Conservation (phyloP, 2,113 vertebrate genomes). For the Mandrillus leucophaeus region DNA sequence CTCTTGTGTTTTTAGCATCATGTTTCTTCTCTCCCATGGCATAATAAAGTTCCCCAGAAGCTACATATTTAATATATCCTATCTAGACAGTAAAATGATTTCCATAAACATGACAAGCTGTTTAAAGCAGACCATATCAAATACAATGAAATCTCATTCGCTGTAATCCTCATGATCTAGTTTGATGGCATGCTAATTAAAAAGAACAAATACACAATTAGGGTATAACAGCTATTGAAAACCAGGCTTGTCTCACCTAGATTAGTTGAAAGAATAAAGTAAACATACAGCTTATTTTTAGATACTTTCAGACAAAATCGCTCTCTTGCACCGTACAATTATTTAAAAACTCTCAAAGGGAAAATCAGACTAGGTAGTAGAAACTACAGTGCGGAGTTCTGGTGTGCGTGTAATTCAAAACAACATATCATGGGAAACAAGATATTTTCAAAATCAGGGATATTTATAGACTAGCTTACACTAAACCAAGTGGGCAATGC, state of each 20-base stretch:
- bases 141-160: conserved; percentile 30
- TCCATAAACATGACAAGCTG: conserved; percentile 1
- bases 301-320: conserved; percentile 3
- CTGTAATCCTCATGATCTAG: conserved; percentile 23
- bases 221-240: background rate
- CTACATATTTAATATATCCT: background rate
- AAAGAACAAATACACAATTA: conserved; percentile 34
- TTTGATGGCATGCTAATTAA: conserved; percentile 36
- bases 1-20: background rate
- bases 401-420: background rate
- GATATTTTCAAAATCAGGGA: background rate
- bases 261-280: conserved; percentile 45
- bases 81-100: background rate
- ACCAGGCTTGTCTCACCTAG: background rate
- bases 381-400: background rate
- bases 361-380: background rate
- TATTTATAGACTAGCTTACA: background rate
- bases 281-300: conserved; percentile 46
- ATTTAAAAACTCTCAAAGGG: conserved; percentile 17
- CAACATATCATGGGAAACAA: background rate
- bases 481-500: background rate
- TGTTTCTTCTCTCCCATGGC: background rate
- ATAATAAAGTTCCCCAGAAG: background rate
- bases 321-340: background rate
- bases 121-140: conserved; percentile 32